Evolutionary conservation across 2,888 invertebrate genomes (phyloP).

Genomic region (Ornithoptera priamus): DNA sequence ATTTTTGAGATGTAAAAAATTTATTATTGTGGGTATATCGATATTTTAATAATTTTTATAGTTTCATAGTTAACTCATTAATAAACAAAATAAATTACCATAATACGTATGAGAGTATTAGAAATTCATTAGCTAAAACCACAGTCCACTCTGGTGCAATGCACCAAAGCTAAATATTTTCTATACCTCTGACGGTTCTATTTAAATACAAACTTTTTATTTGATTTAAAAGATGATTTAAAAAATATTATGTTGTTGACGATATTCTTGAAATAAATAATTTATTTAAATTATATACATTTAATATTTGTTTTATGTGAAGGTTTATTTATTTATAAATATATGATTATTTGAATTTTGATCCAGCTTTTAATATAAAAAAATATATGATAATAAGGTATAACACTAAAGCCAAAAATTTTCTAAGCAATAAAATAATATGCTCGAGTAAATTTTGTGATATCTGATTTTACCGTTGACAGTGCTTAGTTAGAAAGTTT

Average conservation of each 20-base stretch:
- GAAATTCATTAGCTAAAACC: conserved; percentile 1
- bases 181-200: neutral
- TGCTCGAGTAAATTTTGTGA: neutral
- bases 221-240: too few species aligned
- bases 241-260: neutral
- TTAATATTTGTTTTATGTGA: too few species aligned
- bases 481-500: conserved; percentile 13
- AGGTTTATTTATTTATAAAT: too few species aligned
- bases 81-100: neutral
- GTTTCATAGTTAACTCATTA: neutral
- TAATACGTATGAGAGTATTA: neutral
- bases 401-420: neutral
- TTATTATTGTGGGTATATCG: neutral
- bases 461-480: neutral
- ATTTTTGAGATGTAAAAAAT: too few species aligned
- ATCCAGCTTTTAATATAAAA: neutral
- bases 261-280: neutral
- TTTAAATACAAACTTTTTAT: neutral
- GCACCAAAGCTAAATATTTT: conserved; percentile 10
- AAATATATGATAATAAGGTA: neutral
- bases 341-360: too few species aligned
- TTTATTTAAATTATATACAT: too few species aligned
- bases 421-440: neutral
- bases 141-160: conserved; percentile 3
- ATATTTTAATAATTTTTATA: neutral